Evolutionary conservation across 1,140 invertebrate genomes (phyloP).

Genomic region (Drosophila hydei): DNA sequence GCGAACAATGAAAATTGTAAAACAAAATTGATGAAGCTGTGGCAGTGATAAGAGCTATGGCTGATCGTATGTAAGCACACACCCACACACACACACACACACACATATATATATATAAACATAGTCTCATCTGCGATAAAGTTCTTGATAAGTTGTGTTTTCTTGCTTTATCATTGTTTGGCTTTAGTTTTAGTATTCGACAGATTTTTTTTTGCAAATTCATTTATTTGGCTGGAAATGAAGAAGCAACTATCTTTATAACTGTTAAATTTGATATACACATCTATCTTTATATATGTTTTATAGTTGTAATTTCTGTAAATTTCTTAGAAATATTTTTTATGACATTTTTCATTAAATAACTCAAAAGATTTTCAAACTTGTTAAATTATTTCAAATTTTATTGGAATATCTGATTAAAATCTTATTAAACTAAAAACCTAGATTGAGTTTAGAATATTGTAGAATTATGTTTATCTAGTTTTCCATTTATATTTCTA

Average conservation of each 20-base stretch:
- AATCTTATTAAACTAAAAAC: too few relatives aligned
- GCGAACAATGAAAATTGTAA: too few relatives aligned
- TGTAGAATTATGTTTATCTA: too few relatives aligned
- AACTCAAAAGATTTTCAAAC: too few relatives aligned
- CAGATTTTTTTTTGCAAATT: constrained; percentile 20
- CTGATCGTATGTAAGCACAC: background rate
- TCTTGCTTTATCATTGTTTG: constrained; percentile 55
- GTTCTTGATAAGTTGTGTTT: constrained; percentile 1
- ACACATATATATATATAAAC: background rate
- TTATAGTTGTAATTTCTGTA: too few relatives aligned
- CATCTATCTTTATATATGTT: background rate
- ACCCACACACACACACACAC: constrained; percentile 6
- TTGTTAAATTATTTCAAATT: too few relatives aligned
- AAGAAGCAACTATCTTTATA: background rate
- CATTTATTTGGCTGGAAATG: background rate
- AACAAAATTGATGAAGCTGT: too few relatives aligned
- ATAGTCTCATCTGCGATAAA: background rate
- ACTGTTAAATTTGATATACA: background rate
- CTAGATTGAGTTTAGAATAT: too few relatives aligned
- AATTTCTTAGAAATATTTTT: too few relatives aligned
- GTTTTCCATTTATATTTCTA: too few relatives aligned
- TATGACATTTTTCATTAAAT: too few relatives aligned
- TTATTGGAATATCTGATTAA: too few relatives aligned
- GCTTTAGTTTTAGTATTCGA: constrained; percentile 14
- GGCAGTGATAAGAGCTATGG: background rate